Evolutionary conservation across 2,888 invertebrate genomes (phyloP), one percentile per base, ranked within the genome.

Genomic region (Drosophila kambysellisi): DNA sequence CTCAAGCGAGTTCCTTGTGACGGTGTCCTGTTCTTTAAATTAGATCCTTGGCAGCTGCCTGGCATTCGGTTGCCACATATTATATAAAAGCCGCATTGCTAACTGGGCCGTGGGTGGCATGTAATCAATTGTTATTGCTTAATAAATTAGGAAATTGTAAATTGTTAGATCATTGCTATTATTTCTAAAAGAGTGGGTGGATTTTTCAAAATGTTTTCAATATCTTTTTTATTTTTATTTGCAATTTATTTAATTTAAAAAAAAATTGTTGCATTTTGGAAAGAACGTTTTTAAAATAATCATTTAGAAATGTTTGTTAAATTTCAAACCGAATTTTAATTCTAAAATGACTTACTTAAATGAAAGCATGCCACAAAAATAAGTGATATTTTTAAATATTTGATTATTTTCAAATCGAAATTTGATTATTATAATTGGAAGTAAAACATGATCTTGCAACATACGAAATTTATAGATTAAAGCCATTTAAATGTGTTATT

Each of bases 11-110:
- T n/a, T 53, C 20, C 33, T 46, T 66, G 25, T 11, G 0, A 58
- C 33, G 15, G 50, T 39, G 64, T 58, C 64, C 64, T 59, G 39
- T 50, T 51, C 46, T 73, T 65, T 60, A 59, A 74, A 59, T 64
- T 43, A 57, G 57, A 46, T 48, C 62, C 48, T 39, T 52, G 70
- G 46, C 70, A 62, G 63, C 52, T 56, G 56, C 17, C 50, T 12
- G 56, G 35, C 50, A 68, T 68, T 68, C 33, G 29, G 48, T 35
- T 54, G 33, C 53, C 46, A 37, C 35, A 41, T 25, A 25, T 25
- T 25, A 25, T 25, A 25, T 25, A 25, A 9, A 20, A n/a, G 7
- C 3, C 8, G 33, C 25, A 20, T 46, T 46, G 35, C 52, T 25
- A 52, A 41, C 11, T 32, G 52, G 68, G 54, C 33, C 54, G 68